Evolutionary conservation across 2,113 vertebrate species (phyloP).

Genomic region (Casuarius casuarius): DNA sequence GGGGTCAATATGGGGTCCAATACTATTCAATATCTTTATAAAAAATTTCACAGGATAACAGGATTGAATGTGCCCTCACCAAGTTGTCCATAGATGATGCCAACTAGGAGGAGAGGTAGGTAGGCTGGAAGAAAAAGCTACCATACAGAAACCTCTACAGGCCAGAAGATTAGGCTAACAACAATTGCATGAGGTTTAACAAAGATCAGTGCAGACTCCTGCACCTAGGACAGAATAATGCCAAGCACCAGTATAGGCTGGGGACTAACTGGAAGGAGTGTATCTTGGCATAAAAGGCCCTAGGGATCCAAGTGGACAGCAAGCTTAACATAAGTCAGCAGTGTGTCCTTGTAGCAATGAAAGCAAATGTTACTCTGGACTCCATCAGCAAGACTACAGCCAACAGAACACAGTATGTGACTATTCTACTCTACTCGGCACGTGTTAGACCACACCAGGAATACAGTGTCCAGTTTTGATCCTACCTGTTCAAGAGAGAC

Average conservation of each 20-base stretch:
- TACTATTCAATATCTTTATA: neutral
- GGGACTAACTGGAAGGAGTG: neutral
- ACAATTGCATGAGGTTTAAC: neutral
- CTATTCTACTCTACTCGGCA: neutral
- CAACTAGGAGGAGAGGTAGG: neutral
- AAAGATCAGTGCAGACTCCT: neutral
- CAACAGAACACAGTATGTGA: neutral
- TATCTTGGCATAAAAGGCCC: neutral
- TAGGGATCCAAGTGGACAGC: neutral
- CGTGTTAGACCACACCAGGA: neutral
- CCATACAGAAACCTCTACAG: neutral
- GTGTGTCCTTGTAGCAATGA: neutral
- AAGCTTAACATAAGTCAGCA: neutral
- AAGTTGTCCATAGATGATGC: neutral
- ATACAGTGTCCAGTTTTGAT: fast-evolving
- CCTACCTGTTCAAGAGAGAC: neutral
- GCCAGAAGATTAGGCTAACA: neutral
- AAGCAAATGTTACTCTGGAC: neutral
- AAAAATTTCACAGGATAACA: neutral
- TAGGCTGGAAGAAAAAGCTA: neutral
- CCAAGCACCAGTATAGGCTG: neutral
- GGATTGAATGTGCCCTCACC: neutral
- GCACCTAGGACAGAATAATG: neutral
- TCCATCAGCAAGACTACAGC: neutral
- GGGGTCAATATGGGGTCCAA: neutral